Evolutionary conservation across 1,140 invertebrate genomes (phyloP).

Genomic region (Daktulosphaira vitifoliae): DNA sequence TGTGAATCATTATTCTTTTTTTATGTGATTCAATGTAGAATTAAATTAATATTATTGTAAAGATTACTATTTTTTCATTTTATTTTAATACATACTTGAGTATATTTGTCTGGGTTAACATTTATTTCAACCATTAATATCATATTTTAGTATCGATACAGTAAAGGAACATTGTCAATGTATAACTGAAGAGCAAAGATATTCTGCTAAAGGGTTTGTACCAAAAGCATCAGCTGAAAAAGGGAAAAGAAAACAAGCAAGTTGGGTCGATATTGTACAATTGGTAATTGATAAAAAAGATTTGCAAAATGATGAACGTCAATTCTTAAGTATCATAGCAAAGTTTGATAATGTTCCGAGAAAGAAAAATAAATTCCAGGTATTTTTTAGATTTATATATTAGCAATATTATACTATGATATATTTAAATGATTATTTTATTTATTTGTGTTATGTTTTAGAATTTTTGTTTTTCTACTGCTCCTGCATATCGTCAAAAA

Average conservation of each 20-base stretch:
- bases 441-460: constrained; percentile 37
- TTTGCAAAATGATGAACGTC: constrained; percentile 50
- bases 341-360: constrained; percentile 69
- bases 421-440: too few species aligned
- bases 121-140: too few species aligned
- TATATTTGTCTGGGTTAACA: too few species aligned
- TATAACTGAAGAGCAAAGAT: constrained; percentile 81
- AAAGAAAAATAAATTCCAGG: constrained; percentile 38
- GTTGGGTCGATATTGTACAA: constrained; percentile 76
- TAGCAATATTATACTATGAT: neutral
- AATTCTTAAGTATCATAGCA: constrained; percentile 61
- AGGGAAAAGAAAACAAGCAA: constrained; percentile 80
- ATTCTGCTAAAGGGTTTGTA: constrained; percentile 73
- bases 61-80: too few species aligned
- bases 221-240: constrained; percentile 66
- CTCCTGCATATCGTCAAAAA: constrained; percentile 49
- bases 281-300: constrained; percentile 57
- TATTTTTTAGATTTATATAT: constrained; percentile 30
- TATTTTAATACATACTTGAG: too few species aligned
- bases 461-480: constrained; percentile 58
- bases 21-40: too few species aligned
- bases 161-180: constrained; percentile 69
- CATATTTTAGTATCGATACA: constrained; percentile 18
- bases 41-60: too few species aligned
- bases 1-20: too few species aligned